Conservation (phyloP, 2,113 vertebrate genomes). For the Uria aalge region DNA sequence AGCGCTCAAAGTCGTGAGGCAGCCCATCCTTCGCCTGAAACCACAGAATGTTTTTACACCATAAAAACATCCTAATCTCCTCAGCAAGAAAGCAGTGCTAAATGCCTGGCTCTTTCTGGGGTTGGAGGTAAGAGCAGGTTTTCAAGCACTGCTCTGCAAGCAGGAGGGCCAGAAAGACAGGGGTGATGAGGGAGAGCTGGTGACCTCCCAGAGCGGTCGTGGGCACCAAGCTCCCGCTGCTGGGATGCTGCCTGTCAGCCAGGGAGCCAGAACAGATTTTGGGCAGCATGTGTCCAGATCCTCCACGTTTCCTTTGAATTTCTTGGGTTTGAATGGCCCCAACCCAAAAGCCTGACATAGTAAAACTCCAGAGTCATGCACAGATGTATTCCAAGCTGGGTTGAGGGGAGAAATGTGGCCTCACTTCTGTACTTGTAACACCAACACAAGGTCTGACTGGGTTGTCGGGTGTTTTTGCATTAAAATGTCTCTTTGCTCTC, state of each 20-base stretch:
- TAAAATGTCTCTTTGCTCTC: neutral
- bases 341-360: neutral
- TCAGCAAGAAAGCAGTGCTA: neutral
- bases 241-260: neutral
- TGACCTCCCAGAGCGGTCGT: rapidly evolving
- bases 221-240: neutral
- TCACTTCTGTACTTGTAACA: neutral
- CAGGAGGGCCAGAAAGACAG: neutral
- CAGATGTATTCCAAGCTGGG: neutral
- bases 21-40: neutral
- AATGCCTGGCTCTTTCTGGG: neutral
- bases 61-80: neutral
- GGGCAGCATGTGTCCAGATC: neutral
- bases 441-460: neutral
- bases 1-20: neutral
- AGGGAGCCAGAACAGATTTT: neutral
- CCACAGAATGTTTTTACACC: neutral
- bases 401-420: neutral
- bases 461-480: neutral
- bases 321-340: neutral
- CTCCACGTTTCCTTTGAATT: neutral
- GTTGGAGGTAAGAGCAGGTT: neutral
- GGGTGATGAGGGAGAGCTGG: neutral
- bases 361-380: neutral
- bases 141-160: neutral